Base-by-base conservation (phyloP, 2,113 vertebrate genomes). In the Malurus elegans region DNA sequence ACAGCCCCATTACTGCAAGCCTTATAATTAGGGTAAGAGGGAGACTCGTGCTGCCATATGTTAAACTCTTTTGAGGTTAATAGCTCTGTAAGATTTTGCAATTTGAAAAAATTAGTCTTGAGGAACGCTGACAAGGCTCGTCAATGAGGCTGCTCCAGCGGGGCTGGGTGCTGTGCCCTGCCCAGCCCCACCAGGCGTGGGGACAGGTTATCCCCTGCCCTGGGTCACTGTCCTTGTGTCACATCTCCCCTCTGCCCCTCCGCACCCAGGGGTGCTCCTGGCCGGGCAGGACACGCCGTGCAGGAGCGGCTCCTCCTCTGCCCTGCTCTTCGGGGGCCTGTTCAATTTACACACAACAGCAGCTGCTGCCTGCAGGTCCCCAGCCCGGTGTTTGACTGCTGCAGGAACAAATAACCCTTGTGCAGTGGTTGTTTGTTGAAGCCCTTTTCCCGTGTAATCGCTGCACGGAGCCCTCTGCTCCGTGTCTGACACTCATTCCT, bases 31-130 rank as follows among this genome's bases (percentile, higher is more conserved):
- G 96, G 98, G 97, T 96, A 97, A 98, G 97, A 98, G 97, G 97
- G 96, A 98, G 97, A 90, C 96, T 96, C 38, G 78, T 3, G 97
- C 97, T 97, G 98, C 98, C 98, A 97, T 98, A 98, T 98, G 98
- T 97, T 98, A 97, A 98, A 96, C 97, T 97, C 98, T 97, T 98
- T 96, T 94, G 97, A 98, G 97, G 98, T 98, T 98, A 98, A 98
- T 98, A 97, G 97, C 97, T 98, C 96, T 76, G 96, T 98, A 97
- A 98, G 97, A 97, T 98, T 98, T 97, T 96, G 98, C 97, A 97
- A 97, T 98, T 97, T 97, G 80, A 97, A 97, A 97, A 97, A 98
- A 97, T 97, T 97, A 92, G 93, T 97, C 96, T 97, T 86, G 96
- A 97, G 96, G 97, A 96, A 96, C 29, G 96, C 92, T 96, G 97